Evolutionary conservation across 2,797 vertebrate genomes (phyloP).

Genomic region (Coregonus suidteri): DNA sequence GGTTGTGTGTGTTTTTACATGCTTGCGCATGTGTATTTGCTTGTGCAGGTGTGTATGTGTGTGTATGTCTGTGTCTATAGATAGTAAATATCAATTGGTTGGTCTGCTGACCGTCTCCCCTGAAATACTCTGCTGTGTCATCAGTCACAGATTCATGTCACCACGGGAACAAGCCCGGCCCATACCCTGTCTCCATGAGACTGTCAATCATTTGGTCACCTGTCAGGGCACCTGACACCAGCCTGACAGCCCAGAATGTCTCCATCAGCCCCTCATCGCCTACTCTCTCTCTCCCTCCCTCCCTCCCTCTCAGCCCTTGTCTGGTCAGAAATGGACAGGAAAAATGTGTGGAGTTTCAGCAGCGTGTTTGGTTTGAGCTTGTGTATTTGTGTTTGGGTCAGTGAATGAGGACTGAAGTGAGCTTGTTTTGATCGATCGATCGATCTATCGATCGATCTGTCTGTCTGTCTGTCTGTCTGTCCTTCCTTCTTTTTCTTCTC

Average conservation of each 20-base stretch:
- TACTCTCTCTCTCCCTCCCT: neutral
- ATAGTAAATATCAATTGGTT: too few species aligned
- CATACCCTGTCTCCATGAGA: neutral
- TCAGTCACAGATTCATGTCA: neutral
- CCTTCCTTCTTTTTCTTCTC: neutral
- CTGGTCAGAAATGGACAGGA: neutral
- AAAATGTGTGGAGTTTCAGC: neutral
- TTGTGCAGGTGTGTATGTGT: neutral
- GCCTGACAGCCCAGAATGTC: conserved; percentile 7
- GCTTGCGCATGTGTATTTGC: too few species aligned
- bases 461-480: conserved; percentile 82
- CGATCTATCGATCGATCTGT: conserved; percentile 23
- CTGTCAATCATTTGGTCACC: neutral
- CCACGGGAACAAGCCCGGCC: neutral
- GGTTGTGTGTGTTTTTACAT: too few species aligned
- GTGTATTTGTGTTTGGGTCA: conserved; percentile 10
- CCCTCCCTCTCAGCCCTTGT: neutral
- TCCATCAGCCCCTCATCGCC: neutral
- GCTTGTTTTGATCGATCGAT: neutral
- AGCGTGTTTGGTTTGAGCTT: too few species aligned
- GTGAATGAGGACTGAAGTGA: conserved; percentile 10
- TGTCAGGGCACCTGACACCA: conserved; percentile 3
- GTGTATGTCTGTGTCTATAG: neutral
- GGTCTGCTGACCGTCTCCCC: neutral
- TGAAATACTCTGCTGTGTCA: neutral